These are phyloP conservation scores for Jaculus jaculus DNA, from an alignment of 2,113 vertebrate species.

Conservation along the genomic window DNA sequence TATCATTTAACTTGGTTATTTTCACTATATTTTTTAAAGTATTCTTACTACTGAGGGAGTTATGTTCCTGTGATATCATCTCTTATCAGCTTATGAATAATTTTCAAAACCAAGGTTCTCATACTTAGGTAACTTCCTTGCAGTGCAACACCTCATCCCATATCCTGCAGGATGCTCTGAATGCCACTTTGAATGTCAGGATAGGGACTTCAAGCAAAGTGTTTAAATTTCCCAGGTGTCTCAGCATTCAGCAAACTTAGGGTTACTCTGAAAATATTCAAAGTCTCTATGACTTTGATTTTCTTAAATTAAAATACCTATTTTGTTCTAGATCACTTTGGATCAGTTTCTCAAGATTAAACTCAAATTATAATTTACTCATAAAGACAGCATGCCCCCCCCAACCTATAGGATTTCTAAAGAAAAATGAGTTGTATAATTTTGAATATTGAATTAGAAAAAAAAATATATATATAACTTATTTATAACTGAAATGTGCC, in stretches of 20 bases:
- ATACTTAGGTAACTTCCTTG: slow-evolving; percentile 14
- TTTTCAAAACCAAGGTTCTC: slow-evolving; percentile 45
- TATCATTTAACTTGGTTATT: not conserved
- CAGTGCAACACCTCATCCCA: not conserved
- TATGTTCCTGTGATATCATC: slow-evolving; percentile 11
- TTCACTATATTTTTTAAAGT: not conserved
- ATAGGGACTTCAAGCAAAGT: not conserved
- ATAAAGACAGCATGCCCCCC: not conserved
- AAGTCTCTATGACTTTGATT: not conserved
- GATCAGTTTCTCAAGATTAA: not conserved
- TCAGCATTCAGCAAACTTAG: not conserved
- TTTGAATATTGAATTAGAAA: not conserved
- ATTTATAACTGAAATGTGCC: not conserved
- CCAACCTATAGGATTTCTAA: not conserved
- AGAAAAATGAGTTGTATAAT: not conserved
- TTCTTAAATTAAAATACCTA: slow-evolving; percentile 3
- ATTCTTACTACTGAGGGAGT: not conserved
- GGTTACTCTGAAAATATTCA: not conserved
- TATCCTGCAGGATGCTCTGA: not conserved
- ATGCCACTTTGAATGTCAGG: not conserved
- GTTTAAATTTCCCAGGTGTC: not conserved
- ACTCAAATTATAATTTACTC: not conserved
- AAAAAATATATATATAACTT: no score
- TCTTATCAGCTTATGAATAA: slow-evolving; percentile 49
- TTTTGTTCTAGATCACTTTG: not conserved